A percentile compares a stretch with the other conserved stretches of the same genome.
Conservation (phyloP, 2,888 invertebrate genomes). For the Stenodera caucasica region DNA sequence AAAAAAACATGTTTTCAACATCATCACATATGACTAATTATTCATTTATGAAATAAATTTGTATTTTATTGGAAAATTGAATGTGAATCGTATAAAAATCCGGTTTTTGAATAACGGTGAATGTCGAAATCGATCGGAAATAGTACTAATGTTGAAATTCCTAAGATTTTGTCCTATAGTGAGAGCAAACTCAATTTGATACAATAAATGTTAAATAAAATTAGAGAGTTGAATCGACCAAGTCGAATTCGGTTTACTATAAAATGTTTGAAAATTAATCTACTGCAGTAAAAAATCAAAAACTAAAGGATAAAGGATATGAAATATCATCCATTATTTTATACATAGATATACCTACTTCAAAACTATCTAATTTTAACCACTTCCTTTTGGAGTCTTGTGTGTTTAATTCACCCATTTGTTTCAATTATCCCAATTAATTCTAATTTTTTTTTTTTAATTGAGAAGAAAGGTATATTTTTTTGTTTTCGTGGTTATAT, state of each 20-base stretch:
- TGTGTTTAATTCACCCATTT: too few relatives aligned
- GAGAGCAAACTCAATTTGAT: neutral
- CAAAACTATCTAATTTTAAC: constrained; percentile 20
- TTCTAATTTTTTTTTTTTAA: neutral
- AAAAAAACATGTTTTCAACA: neutral
- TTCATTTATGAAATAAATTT: too few relatives aligned
- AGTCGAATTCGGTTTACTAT: too few relatives aligned
- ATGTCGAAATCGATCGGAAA: neutral
- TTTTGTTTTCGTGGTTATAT: neutral
- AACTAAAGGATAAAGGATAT: constrained; percentile 20
- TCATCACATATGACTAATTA: neutral
- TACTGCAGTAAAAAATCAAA: neutral
- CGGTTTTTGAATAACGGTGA: neutral
- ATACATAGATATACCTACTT: constrained; percentile 23
- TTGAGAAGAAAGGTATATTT: neutral
- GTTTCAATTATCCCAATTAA: too few relatives aligned
- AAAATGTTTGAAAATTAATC: neutral
- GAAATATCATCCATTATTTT: constrained; percentile 25
- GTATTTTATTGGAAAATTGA: too few relatives aligned
- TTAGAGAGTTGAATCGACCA: too few relatives aligned
- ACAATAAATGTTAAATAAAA: neutral
- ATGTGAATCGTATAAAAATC: too few relatives aligned
- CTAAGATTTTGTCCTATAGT: neutral
- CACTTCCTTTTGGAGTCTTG: constrained; percentile 15
- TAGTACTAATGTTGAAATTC: neutral